Percentiles rank a stretch among this genome's conserved stretches.
phyloP scores from a whole-genome alignment of 2,113 vertebrate genomes.

The Diglossa brunneiventris region DNA sequence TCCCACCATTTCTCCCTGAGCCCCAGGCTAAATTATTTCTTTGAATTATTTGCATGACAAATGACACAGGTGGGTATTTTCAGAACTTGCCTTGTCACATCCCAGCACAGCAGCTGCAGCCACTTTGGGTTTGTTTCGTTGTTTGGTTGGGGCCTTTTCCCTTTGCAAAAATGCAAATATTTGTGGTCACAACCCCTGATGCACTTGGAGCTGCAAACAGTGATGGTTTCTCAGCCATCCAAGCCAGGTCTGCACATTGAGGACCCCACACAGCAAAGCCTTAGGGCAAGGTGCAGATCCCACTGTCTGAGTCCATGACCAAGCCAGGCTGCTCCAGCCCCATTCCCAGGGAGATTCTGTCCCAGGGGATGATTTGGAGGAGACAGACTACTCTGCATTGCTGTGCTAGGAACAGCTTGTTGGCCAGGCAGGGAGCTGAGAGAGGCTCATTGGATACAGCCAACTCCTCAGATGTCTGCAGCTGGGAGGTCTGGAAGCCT shows the following conservation, averaged over 20 bases:
- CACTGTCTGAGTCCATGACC: accelerated
- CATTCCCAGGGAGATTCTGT: not conserved
- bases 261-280: not conserved
- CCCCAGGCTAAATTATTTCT: not conserved
- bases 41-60: not conserved
- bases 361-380: not conserved
- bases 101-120: not conserved
- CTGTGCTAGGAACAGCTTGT: not conserved
- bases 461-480: not conserved
- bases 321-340: not conserved
- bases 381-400: not conserved
- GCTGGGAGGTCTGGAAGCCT: not conserved
- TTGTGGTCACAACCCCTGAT: not conserved
- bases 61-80: not conserved
- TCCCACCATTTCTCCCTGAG: not conserved
- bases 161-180: not conserved
- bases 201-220: not conserved
- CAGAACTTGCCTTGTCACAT: not conserved
- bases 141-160: not conserved
- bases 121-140: not conserved
- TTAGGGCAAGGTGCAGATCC: not conserved
- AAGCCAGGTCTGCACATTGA: accelerated
- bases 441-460: accelerated
- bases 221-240: not conserved
- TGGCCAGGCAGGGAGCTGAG: not conserved